phyloP scores from a whole-genome alignment of 2,113 vertebrate genomes.

The Meriones unguiculatus region DNA sequence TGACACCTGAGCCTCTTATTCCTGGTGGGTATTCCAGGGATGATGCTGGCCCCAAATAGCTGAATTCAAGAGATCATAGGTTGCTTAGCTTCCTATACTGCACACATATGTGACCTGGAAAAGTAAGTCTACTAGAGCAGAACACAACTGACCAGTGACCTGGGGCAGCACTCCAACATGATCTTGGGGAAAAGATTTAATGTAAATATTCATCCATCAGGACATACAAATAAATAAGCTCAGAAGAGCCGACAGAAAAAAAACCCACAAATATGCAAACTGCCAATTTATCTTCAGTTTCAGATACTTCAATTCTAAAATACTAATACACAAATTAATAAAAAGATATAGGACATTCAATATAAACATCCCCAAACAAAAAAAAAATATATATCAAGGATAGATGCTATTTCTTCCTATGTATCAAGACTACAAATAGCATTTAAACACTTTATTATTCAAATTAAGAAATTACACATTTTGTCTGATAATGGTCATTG shows the following conservation, averaged over 20 bases:
- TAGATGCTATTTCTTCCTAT: slow-evolving; percentile 87
- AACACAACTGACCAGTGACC: fast-evolving
- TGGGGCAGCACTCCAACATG: slow-evolving; percentile 65
- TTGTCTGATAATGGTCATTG: slow-evolving; percentile 88
- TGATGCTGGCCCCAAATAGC: not conserved
- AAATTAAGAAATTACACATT: slow-evolving; percentile 90
- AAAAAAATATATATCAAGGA: slow-evolving; percentile 82
- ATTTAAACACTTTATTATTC: slow-evolving; percentile 89
- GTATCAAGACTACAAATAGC: slow-evolving; percentile 89
- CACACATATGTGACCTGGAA: not conserved
- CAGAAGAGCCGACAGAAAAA: slow-evolving; percentile 48
- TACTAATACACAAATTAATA: slow-evolving; percentile 79
- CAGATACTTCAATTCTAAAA: slow-evolving; percentile 76
- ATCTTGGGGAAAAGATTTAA: slow-evolving; percentile 75
- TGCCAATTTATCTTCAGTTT: slow-evolving; percentile 61
- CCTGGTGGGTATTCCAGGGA: not conserved
- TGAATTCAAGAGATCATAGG: not conserved
- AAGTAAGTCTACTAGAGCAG: not conserved
- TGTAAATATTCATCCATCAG: slow-evolving; percentile 74
- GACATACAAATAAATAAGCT: slow-evolving; percentile 82
- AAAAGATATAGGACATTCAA: slow-evolving; percentile 74
- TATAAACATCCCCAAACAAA: slow-evolving; percentile 83
- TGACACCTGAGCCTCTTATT: not conserved
- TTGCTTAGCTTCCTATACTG: not conserved
- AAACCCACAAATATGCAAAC: slow-evolving; percentile 4